These are phyloP conservation scores for Mactra quadrangularis DNA, from an alignment of 1,140 invertebrate species.

Conservation along the genomic window DNA sequence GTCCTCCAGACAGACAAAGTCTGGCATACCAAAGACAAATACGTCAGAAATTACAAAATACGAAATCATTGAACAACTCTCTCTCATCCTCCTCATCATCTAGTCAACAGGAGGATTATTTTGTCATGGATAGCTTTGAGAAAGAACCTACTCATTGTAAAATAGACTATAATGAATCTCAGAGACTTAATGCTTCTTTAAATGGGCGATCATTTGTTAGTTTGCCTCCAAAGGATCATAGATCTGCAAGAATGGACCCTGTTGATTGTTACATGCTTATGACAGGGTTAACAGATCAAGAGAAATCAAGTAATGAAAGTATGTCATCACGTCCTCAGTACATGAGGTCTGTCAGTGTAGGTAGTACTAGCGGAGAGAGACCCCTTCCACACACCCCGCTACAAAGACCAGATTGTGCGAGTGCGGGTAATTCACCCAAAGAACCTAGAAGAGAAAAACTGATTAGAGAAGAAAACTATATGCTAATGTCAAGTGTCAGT, in stretches of 20 bases:
- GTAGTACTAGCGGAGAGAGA: conserved; percentile 28
- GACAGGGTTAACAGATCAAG: conserved; percentile 57
- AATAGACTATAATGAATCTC: conserved; percentile 44
- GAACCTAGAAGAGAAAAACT: conserved; percentile 34
- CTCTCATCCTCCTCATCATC: conserved; percentile 40
- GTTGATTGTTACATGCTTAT: conserved; percentile 75
- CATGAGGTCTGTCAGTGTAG: conserved; percentile 66
- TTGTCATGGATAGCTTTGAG: conserved; percentile 75
- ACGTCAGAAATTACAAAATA: conserved; percentile 29
- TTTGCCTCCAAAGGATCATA: conserved; percentile 29
- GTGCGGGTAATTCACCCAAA: conserved; percentile 58
- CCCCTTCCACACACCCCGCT: not conserved
- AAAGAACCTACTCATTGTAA: conserved; percentile 62
- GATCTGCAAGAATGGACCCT: conserved; percentile 12
- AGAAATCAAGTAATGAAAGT: conserved; percentile 3
- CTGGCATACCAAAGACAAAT: conserved; percentile 29
- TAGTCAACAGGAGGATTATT: conserved; percentile 70
- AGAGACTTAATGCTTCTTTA: conserved; percentile 39
- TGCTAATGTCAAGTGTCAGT: conserved; percentile 64
- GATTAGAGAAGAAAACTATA: conserved; percentile 70
- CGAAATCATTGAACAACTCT: conserved; percentile 22
- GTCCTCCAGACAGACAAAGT: conserved; percentile 65
- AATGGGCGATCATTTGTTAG: conserved; percentile 33
- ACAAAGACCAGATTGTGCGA: conserved; percentile 57
- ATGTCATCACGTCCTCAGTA: conserved; percentile 53